Evolutionary conservation across 2,113 vertebrate species (phyloP).

Genomic region (Istiophorus platypterus): DNA sequence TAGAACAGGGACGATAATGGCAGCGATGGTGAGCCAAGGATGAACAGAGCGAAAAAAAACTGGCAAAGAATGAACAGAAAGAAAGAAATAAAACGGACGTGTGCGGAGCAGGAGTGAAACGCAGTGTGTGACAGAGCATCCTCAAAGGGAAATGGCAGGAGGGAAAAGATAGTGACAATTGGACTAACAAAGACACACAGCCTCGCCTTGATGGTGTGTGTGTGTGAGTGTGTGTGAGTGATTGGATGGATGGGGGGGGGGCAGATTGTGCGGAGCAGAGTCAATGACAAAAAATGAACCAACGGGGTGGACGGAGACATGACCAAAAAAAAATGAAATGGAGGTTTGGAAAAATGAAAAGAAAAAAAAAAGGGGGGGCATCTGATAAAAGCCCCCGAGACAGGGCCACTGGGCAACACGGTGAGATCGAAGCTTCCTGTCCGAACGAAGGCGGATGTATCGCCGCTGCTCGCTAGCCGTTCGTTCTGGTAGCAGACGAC

Average conservation of each 20-base stretch:
- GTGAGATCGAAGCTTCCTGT: constrained; percentile 1
- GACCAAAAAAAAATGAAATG: constrained; percentile 61
- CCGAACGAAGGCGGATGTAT: not conserved
- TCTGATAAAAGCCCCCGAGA: constrained; percentile 19
- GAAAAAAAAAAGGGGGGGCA: not conserved
- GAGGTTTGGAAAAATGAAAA: not conserved
- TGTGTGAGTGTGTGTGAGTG: constrained; percentile 60
- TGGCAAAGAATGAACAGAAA: not conserved
- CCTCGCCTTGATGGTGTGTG: constrained; percentile 62
- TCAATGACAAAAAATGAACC: constrained; percentile 63
- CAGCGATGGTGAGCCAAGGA: not conserved
- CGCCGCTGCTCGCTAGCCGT: too few relatives aligned
- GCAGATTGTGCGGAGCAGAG: constrained; percentile 52
- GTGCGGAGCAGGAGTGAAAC: constrained; percentile 36
- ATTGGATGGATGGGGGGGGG: constrained; percentile 55
- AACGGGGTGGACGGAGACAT: constrained; percentile 59
- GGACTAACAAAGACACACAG: constrained; percentile 79
- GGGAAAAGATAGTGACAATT: constrained; percentile 70
- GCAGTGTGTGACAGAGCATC: constrained; percentile 61
- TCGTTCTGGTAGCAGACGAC: not conserved
- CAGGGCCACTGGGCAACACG: not conserved
- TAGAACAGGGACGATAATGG: constrained; percentile 8
- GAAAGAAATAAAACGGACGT: constrained; percentile 17
- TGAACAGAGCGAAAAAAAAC: not conserved
- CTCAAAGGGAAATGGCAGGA: constrained; percentile 67